phyloP scores from a whole-genome alignment of 2,888 invertebrate species.

The Pardosa pseudoannulata region DNA sequence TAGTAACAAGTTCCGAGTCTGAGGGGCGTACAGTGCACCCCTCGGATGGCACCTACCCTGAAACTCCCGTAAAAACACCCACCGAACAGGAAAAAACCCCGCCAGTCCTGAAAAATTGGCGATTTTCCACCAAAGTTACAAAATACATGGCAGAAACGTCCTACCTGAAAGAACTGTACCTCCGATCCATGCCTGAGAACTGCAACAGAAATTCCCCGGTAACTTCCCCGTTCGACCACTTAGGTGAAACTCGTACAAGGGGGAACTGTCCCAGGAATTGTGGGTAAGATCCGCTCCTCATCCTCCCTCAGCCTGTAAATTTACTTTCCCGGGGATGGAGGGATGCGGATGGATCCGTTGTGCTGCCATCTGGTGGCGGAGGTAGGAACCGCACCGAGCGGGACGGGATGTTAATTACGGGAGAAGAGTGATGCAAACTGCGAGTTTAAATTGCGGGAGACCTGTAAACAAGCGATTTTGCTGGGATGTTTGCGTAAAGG shows the following conservation, averaged over 20 bases:
- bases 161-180: neutral
- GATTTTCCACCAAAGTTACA: too few species aligned
- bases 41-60: neutral
- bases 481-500: neutral
- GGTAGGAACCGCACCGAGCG: neutral
- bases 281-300: constrained; percentile 1
- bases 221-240: neutral
- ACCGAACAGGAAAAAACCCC: neutral
- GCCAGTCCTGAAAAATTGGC: too few species aligned
- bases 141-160: neutral
- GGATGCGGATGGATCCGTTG: constrained; percentile 1
- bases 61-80: neutral
- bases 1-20: too few species aligned
- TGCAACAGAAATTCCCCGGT: neutral
- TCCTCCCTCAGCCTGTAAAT: neutral
- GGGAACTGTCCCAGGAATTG: neutral
- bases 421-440: neutral
- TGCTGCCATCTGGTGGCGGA: neutral
- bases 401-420: neutral
- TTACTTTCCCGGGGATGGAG: constrained; percentile 1
- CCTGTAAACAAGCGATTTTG: neutral
- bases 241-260: neutral
- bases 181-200: neutral
- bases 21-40: neutral
- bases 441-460: neutral